Evolutionary conservation across 1,140 invertebrate species (phyloP).

Genomic region (Hylyphantes graminicola): DNA sequence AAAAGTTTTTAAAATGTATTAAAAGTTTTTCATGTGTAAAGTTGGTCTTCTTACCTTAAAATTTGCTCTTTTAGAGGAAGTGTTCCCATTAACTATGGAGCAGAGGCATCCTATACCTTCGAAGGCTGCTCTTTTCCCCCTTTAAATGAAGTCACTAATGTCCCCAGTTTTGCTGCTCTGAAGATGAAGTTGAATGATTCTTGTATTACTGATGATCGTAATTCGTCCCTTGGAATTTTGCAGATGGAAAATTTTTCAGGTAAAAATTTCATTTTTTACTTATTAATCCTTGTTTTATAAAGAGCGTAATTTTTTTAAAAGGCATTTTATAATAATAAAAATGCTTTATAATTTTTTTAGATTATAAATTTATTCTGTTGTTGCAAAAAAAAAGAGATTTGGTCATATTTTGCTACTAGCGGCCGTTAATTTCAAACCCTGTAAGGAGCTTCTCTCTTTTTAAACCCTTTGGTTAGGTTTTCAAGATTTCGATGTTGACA

Average conservation of each 20-base stretch:
- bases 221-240: conserved; percentile 30
- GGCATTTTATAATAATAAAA: too few species aligned
- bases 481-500: too few species aligned
- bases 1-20: too few species aligned
- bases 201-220: conserved; percentile 13
- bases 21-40: not conserved
- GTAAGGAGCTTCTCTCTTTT: too few species aligned
- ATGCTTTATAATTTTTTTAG: too few species aligned
- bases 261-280: not conserved
- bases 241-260: conserved; percentile 32
- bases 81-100: not conserved
- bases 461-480: too few species aligned
- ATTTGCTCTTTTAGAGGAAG: not conserved
- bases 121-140: not conserved
- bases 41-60: not conserved
- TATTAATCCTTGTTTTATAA: not conserved
- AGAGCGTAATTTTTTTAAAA: too few species aligned
- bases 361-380: too few species aligned
- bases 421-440: too few species aligned
- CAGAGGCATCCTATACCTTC: not conserved
- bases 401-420: too few species aligned
- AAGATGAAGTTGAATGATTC: not conserved
- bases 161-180: not conserved
- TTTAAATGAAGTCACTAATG: conserved; percentile 30
- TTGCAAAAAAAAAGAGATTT: too few species aligned